A percentile compares a stretch with the other conserved stretches of the same genome.
Evolutionary conservation across 2,888 invertebrate genomes (phyloP).

Genomic region (Listrodromus nycthemerus): DNA sequence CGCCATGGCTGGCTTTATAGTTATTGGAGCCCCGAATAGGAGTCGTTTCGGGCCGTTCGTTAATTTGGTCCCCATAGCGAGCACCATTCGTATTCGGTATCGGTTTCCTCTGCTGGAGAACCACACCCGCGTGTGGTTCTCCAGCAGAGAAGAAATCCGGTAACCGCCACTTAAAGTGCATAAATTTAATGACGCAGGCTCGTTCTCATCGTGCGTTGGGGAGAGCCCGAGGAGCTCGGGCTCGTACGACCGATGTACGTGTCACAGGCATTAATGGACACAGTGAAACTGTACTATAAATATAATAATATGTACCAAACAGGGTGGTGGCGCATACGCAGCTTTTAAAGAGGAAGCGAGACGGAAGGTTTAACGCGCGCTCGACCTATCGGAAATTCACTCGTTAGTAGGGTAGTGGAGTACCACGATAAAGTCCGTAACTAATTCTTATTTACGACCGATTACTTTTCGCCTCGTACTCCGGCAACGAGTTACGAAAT

Average conservation of each 20-base stretch:
- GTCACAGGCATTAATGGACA: conserved; percentile 55
- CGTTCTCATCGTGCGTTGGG: conserved; percentile 22
- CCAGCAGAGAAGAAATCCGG: conserved; percentile 65
- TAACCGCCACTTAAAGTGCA: conserved; percentile 71
- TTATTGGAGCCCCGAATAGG: conserved; percentile 37
- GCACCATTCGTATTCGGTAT: neutral
- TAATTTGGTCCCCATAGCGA: conserved; percentile 40
- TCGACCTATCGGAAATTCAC: conserved; percentile 42
- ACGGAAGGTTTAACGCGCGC: conserved; percentile 24
- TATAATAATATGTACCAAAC: conserved; percentile 16
- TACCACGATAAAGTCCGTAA: conserved; percentile 32
- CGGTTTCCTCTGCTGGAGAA: conserved; percentile 12
- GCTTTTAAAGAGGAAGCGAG: conserved; percentile 15
- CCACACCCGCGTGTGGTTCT: conserved; percentile 25
- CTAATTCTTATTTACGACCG: neutral
- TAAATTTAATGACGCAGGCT: conserved; percentile 67
- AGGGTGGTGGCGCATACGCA: conserved; percentile 8
- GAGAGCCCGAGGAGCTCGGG: conserved; percentile 13
- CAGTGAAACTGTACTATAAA: conserved; percentile 47
- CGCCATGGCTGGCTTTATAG: conserved; percentile 44
- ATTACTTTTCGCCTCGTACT: conserved; percentile 7
- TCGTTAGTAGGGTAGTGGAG: conserved; percentile 23
- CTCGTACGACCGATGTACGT: conserved; percentile 36
- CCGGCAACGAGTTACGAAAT: conserved; percentile 2
- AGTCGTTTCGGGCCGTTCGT: conserved; percentile 24